Conservation (phyloP, 2,113 vertebrate genomes). For the Orientallactaga bullata region DNA sequence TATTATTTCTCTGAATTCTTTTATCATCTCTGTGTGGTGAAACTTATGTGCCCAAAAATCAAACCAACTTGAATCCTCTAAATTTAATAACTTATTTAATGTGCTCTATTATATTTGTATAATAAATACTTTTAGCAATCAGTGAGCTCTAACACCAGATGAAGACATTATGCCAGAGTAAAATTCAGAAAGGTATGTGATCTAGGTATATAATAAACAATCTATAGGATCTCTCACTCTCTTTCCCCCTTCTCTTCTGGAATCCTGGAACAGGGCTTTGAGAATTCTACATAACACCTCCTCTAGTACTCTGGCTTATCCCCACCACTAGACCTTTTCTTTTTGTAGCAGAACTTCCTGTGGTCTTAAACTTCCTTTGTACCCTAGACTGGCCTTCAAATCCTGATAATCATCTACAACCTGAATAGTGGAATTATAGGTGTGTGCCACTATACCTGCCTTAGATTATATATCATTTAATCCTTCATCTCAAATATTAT, state of each 20-base stretch:
- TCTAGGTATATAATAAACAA: conserved; percentile 5
- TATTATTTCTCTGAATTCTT: conserved; percentile 29
- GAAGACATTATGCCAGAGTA: conserved; percentile 7
- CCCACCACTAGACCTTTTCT: neutral
- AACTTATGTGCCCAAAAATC: conserved; percentile 29
- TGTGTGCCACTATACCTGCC: neutral
- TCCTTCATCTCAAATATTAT: conserved; percentile 44
- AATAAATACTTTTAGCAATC: neutral
- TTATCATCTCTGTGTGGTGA: neutral
- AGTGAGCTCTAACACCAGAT: neutral
- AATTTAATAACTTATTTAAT: conserved; percentile 30
- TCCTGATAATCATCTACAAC: neutral
- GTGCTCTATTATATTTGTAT: neutral
- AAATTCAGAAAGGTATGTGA: conserved; percentile 2
- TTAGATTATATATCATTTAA: neutral
- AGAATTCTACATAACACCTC: neutral
- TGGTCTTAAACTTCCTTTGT: neutral
- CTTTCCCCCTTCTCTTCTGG: neutral
- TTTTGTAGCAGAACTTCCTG: neutral
- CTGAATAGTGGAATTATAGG: neutral
- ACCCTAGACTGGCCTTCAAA: neutral
- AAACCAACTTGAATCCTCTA: neutral
- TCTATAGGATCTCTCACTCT: neutral
- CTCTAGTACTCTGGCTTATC: neutral
- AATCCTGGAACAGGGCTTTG: neutral